These are phyloP conservation scores for Lumbricus terrestris DNA, from an alignment of 2,888 invertebrate genomes.

Conservation along the genomic window DNA sequence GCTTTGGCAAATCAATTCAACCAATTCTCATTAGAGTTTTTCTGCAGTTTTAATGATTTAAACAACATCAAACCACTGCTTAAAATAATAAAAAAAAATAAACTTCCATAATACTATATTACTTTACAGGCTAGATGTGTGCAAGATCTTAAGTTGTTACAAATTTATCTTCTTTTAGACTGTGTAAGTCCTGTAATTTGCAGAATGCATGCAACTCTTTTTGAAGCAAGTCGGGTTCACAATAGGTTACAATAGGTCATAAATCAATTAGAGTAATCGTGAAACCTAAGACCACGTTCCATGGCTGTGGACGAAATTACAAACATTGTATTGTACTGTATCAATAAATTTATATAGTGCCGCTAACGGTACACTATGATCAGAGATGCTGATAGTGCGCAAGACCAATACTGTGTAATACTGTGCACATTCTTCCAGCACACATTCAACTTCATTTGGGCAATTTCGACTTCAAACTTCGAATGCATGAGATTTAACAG, in stretches of 20 bases:
- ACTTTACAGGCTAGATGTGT: not conserved
- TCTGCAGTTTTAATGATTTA: too few species aligned
- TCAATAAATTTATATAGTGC: too few species aligned
- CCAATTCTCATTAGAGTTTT: too few species aligned
- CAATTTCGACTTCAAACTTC: not conserved
- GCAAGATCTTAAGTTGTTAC: not conserved
- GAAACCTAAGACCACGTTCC: not conserved
- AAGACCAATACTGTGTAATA: too few species aligned
- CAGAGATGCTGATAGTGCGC: too few species aligned
- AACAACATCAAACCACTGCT: too few species aligned
- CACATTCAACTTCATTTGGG: not conserved
- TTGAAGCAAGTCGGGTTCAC: not conserved
- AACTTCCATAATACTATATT: not conserved
- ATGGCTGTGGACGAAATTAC: not conserved
- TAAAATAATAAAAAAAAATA: too few species aligned
- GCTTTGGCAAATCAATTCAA: not conserved
- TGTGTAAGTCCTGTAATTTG: not conserved
- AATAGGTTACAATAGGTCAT: not conserved
- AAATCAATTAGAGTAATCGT: not conserved
- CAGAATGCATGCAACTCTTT: not conserved
- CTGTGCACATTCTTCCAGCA: not conserved
- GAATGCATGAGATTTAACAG: not conserved
- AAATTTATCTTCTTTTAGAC: not conserved
- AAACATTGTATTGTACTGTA: not conserved
- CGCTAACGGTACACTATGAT: too few species aligned